Base-by-base conservation (phyloP, 1,140 invertebrate species). In the Lordiphosa collinella region DNA sequence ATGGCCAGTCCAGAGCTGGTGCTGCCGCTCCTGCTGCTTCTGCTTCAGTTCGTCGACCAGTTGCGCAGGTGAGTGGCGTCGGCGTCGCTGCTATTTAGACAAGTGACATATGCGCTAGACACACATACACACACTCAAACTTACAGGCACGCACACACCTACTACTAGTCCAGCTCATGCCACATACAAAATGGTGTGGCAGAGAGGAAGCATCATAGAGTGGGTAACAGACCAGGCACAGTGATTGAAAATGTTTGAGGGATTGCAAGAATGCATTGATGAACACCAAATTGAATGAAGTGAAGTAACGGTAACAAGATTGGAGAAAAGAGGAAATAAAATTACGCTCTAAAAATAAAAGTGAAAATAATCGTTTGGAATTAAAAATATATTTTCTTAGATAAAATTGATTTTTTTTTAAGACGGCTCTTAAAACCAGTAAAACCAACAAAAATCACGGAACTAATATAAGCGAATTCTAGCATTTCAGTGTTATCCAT, bases 151-250 rank as follows among this genome's bases (percentile, higher is more conserved):
- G 22, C 35, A 57, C 16, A 40, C n/a, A 48, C 40, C 40, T 13
- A 11, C 36, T 16, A 50, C 38, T 13, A 11, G 43, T 16, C 54
- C 38, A 18, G 48, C 32, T 67, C 63, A 73, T 74, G 68, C 74
- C 68, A 79, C 75, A 82, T 82, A 62, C 66, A 76, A 71, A 82
- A 71, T 82, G 48, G 51, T 63, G 76, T 76, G 76, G 67, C 76
- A 75, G 62, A 82, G 75, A 71, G 70, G 76, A 82, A 82, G 71
- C 43, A 25, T 40, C 36, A 11, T 8, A 25, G 3, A 4, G 18
- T 16, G 22, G 63, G 59, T 41, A 32, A 48, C 12, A 48, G 43
- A 36, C 37, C 32, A 36, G 11, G 44, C 22, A 61, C 44, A 41
- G 43, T 48, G 63, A 13, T 40, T 56, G 2, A 0, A 16, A 3